These are phyloP conservation scores for Patella pellucida DNA, from an alignment of 2,888 invertebrate species.

Conservation along the genomic window DNA sequence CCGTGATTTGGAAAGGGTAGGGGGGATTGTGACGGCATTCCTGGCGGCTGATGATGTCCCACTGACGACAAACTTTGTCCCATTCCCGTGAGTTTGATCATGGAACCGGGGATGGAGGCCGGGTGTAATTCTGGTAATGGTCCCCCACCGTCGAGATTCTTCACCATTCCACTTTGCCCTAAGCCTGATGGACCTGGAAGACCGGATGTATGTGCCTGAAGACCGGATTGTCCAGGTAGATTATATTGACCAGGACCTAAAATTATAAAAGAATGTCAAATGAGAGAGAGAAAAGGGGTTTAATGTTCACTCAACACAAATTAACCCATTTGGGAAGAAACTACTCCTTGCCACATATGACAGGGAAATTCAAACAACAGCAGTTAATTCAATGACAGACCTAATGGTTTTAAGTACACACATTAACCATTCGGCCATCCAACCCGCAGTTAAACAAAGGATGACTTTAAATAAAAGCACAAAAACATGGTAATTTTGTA, in stretches of 20 bases:
- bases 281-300: neutral
- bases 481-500: too few relatives aligned
- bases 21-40: neutral
- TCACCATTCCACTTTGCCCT: constrained; percentile 11
- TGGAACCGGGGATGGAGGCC: neutral
- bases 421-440: neutral
- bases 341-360: too few relatives aligned
- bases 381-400: too few relatives aligned
- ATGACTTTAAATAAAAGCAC: too few relatives aligned
- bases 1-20: neutral
- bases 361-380: too few relatives aligned
- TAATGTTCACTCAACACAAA: too few relatives aligned
- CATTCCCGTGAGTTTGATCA: neutral
- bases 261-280: neutral
- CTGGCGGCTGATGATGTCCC: neutral
- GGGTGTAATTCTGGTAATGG: neutral
- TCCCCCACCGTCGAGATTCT: too few relatives aligned
- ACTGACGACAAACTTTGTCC: neutral
- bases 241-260: too few relatives aligned
- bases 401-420: too few relatives aligned
- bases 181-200: neutral
- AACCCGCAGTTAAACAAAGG: too few relatives aligned
- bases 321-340: too few relatives aligned
- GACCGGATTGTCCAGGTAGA: neutral
- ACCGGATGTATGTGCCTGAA: neutral